Evolutionary conservation across 2,797 vertebrate genomes (phyloP).

Genomic region (Enteromius paludinosus): DNA sequence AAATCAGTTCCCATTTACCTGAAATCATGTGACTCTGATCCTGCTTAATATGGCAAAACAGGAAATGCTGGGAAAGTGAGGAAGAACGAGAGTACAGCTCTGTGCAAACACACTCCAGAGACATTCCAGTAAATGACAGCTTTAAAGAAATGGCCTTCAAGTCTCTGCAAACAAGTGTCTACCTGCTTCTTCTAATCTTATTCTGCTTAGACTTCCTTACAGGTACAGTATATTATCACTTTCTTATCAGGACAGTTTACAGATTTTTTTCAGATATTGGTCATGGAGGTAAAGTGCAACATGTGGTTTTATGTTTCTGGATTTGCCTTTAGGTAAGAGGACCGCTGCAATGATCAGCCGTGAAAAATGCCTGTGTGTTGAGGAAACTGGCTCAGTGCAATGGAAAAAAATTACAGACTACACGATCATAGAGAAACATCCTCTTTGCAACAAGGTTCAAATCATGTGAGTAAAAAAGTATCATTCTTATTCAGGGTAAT

Average conservation of each 20-base stretch:
- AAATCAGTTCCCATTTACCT: slow-evolving; percentile 47
- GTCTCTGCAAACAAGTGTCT: neutral
- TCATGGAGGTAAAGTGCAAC: neutral
- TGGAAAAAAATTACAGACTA: slow-evolving; percentile 50
- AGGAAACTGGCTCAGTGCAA: slow-evolving; percentile 1
- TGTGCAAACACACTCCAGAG: slow-evolving; percentile 25
- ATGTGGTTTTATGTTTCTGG: neutral
- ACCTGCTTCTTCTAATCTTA: slow-evolving; percentile 16
- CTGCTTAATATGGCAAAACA: slow-evolving; percentile 48
- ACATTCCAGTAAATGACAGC: neutral
- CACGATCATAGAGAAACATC: slow-evolving; percentile 29
- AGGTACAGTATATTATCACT: slow-evolving; percentile 36
- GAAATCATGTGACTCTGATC: slow-evolving; percentile 65
- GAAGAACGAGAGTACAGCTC: slow-evolving; percentile 16
- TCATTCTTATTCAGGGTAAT: neutral
- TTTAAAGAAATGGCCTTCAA: slow-evolving; percentile 46
- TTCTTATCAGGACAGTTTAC: neutral
- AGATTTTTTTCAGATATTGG: slow-evolving; percentile 2
- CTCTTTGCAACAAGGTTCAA: slow-evolving; percentile 56
- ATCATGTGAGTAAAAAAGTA: slow-evolving; percentile 62
- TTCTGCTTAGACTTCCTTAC: slow-evolving; percentile 19
- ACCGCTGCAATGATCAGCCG: slow-evolving; percentile 16
- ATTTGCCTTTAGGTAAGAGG: slow-evolving; percentile 36
- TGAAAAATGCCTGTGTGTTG: slow-evolving; percentile 58
- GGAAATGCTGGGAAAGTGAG: slow-evolving; percentile 39